Evolutionary conservation across 2,113 vertebrate species (phyloP).

Genomic region (Gavialis gangeticus): DNA sequence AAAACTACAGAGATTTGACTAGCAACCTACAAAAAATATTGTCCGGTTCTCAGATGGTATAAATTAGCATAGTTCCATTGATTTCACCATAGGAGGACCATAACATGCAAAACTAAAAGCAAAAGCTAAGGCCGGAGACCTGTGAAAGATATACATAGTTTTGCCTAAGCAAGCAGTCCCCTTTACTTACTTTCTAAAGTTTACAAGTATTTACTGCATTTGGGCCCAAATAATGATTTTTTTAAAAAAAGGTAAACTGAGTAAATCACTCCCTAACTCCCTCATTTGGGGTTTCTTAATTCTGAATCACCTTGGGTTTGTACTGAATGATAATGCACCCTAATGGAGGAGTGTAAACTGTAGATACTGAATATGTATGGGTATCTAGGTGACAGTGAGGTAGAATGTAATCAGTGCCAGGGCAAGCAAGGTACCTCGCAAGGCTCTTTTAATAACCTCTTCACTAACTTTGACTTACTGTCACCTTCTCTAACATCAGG

Average conservation of each 20-base stretch:
- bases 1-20: constrained; percentile 16
- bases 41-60: not conserved
- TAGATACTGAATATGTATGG: constrained; percentile 39
- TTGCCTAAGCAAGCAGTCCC: not conserved
- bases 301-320: too few relatives aligned
- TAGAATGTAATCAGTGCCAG: not conserved
- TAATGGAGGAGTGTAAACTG: not conserved
- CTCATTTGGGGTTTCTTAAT: not conserved
- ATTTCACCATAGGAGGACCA: not conserved
- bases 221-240: not conserved
- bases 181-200: not conserved
- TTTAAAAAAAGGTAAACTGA: not conserved
- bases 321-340: not conserved
- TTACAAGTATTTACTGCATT: not conserved
- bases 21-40: not conserved
- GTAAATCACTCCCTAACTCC: not conserved
- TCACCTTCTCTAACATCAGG: constrained; percentile 20
- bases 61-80: not conserved
- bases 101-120: not conserved
- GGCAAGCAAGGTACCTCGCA: constrained; percentile 12
- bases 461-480: constrained; percentile 35
- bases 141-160: not conserved
- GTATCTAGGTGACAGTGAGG: constrained; percentile 17
- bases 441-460: constrained; percentile 53
- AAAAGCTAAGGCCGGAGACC: not conserved